These are phyloP conservation scores for Protaetia brevitarsis DNA, from an alignment of 1,140 invertebrate species.

Conservation along the genomic window DNA sequence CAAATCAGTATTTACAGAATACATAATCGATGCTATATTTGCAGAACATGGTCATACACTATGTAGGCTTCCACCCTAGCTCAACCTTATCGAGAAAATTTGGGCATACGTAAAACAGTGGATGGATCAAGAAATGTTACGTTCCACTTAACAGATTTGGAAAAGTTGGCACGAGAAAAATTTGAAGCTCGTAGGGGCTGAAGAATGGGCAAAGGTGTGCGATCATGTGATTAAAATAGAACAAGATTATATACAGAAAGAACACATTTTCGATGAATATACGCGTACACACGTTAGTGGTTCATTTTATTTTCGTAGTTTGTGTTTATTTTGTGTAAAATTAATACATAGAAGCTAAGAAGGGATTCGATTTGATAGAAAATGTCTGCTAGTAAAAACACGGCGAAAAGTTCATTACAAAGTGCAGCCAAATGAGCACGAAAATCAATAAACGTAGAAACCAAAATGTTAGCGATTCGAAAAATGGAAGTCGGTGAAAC, in stretches of 20 bases:
- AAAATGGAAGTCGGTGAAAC: slow-evolving; percentile 1
- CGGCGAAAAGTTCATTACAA: no score
- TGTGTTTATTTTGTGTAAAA: no score
- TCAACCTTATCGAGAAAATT: slow-evolving; percentile 47
- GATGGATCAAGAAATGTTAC: slow-evolving; percentile 36
- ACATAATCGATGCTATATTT: slow-evolving; percentile 27
- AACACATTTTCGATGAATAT: slow-evolving; percentile 19
- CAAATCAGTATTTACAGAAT: neutral
- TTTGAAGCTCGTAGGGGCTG: no score
- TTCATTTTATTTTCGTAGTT: no score
- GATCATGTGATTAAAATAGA: slow-evolving; percentile 1
- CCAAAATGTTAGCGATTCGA: neutral
- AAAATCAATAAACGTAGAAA: no score
- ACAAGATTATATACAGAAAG: slow-evolving; percentile 18
- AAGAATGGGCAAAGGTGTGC: no score
- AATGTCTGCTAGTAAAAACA: no score
- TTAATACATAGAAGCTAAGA: no score
- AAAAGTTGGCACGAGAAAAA: slow-evolving; percentile 21
- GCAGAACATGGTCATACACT: slow-evolving; percentile 28
- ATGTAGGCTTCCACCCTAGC: slow-evolving; percentile 41
- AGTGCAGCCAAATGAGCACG: no score
- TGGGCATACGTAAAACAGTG: slow-evolving; percentile 44
- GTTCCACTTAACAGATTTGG: slow-evolving; percentile 29
- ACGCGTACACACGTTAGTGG: no score
- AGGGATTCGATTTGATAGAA: no score